Evolutionary conservation across 2,113 vertebrate species (phyloP).

Genomic region (Eleginops maclovinus): DNA sequence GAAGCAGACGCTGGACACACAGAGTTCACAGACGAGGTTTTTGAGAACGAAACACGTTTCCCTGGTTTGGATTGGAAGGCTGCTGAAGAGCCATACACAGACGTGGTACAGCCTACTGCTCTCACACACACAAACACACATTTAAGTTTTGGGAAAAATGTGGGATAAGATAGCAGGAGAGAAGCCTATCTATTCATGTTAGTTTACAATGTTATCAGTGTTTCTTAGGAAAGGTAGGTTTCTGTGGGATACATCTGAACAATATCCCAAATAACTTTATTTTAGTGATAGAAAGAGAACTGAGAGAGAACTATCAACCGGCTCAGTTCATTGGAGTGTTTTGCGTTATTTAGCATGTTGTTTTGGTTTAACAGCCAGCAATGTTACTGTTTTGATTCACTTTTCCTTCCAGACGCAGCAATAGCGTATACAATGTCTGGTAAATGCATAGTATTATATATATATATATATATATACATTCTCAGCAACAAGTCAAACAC

Average conservation of each 20-base stretch:
- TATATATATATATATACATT: too few species aligned
- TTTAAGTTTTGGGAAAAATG: conserved; percentile 32
- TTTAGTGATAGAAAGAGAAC: not conserved
- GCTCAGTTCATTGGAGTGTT: not conserved
- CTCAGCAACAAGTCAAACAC: not conserved
- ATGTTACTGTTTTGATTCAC: not conserved
- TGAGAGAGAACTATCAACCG: too few species aligned
- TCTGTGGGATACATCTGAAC: not conserved
- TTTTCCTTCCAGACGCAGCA: not conserved
- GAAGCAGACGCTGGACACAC: conserved; percentile 96
- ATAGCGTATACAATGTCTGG: not conserved
- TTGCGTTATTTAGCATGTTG: not conserved
- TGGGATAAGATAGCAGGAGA: conserved; percentile 38
- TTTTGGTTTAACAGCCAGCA: not conserved
- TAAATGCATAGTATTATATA: not conserved
- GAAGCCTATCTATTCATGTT: conserved; percentile 24
- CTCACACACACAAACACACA: conserved; percentile 2
- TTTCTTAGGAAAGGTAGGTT: not conserved
- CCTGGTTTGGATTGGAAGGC: conserved; percentile 94
- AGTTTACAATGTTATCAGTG: conserved; percentile 28
- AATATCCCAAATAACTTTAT: not conserved
- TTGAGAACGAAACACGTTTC: conserved; percentile 92
- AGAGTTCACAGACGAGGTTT: conserved; percentile 96
- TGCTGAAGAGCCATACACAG: conserved; percentile 89
- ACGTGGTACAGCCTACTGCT: conserved; percentile 85